Evolutionary conservation across 1,140 invertebrate species (phyloP).

Genomic region (Lucilia cuprina): DNA sequence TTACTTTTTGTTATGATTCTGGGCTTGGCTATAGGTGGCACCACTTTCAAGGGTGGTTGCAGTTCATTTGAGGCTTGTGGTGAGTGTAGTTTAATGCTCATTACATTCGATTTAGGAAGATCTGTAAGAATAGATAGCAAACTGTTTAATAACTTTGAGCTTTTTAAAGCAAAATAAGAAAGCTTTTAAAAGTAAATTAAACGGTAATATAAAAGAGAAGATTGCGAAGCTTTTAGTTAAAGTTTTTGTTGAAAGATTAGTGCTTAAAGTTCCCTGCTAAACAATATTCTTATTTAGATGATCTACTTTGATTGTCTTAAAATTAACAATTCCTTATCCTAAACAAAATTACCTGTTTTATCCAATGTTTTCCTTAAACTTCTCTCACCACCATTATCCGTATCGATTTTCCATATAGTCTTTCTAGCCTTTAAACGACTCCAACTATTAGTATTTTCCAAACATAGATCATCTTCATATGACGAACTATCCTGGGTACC

Average conservation of each 20-base stretch:
- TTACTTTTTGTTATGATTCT: conserved; percentile 42
- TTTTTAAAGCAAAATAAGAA: no score
- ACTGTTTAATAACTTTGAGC: no score
- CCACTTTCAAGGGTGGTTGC: conserved; percentile 46
- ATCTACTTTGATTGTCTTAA: conserved; percentile 6
- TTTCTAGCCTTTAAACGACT: conserved; percentile 60
- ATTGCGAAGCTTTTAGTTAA: no score
- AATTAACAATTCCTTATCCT: not conserved
- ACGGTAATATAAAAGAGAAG: no score
- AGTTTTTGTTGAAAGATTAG: no score
- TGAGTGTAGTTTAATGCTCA: conserved; percentile 59
- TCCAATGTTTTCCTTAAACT: conserved; percentile 43
- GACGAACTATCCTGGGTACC: conserved; percentile 54
- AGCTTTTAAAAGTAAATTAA: not conserved
- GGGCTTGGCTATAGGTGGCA: conserved; percentile 54
- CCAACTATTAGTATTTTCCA: conserved; percentile 59
- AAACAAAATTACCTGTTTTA: conserved; percentile 51
- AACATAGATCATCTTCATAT: conserved; percentile 47
- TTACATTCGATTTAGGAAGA: conserved; percentile 58
- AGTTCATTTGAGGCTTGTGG: conserved; percentile 43
- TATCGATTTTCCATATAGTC: conserved; percentile 57
- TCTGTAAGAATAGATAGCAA: conserved; percentile 48
- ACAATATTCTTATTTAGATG: not conserved
- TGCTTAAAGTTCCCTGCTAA: no score
- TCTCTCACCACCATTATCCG: conserved; percentile 40